Evolutionary conservation across 2,113 vertebrate species (phyloP), one percentile per base, ranked within the genome.

Genomic region (Reinhardtius hippoglossoides): DNA sequence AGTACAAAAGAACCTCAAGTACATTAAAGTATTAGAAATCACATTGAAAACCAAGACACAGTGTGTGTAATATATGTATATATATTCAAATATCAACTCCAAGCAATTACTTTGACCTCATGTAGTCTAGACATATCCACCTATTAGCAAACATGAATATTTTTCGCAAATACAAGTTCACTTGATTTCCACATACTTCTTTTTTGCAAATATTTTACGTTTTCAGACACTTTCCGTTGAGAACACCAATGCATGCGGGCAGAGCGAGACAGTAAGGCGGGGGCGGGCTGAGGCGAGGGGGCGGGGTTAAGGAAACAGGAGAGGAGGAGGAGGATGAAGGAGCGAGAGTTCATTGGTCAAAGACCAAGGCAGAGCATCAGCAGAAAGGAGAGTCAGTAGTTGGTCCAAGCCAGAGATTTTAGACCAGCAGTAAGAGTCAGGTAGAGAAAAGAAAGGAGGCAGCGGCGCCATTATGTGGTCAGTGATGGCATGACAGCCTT

Each of bases 181-280:
- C 87, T 91, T 90, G 18, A 81, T 84, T 86, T 89, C 79, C 88
- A 90, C 69, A 54, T 91, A 89, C 35, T 75, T 93, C 67, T 93
- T 67, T 88, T 89, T 81, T 84, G 67, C 82, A 83, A 87, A 76
- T 89, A 82, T 89, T 50, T 50, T 78, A 89, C 79, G 82, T 89
- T 87, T 90, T 90, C 90, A 89, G 76, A 90, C 90, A 86, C 63
- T 37, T 61, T 95, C 92, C 84, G 86, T 94, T 94, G 93, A 94
- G 95, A 90, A 98, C 95, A 97, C 85, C 95, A 93, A 96, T 94
- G 95, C 97, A 98, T 98, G 97, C 97, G 93, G 93, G 90, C 91
- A 93, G 85, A 92, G 89, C n/a, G 92, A 81, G 84, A 91, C 75
- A 91, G 74, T 85, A 91, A 93, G 89, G 87, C 67, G 67, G 94